Conservation (phyloP, 1,140 invertebrate species). For the Arion vulgaris region DNA sequence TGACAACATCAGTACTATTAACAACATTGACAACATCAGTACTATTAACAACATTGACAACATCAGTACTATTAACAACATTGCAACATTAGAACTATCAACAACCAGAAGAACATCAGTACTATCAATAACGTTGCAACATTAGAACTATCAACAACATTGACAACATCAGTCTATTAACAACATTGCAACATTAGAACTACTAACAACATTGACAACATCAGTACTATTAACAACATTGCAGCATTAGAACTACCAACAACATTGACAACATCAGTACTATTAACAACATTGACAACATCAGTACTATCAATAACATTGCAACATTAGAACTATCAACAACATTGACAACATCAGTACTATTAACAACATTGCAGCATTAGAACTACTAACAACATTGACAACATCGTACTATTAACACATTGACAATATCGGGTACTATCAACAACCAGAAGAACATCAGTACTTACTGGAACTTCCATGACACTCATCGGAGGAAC, state of each 20-base stretch:
- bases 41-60: neutral
- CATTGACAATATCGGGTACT: neutral
- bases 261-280: neutral
- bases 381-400: neutral
- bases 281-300: neutral
- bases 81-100: too few species aligned
- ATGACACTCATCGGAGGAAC: slow-evolving; percentile 65
- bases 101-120: neutral
- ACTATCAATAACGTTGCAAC: neutral
- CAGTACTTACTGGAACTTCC: slow-evolving; percentile 64
- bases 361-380: too few species aligned
- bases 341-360: neutral
- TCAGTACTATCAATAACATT: too few species aligned
- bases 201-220: neutral
- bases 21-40: neutral
- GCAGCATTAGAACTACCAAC: too few species aligned
- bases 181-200: too few species aligned
- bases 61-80: neutral
- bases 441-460: too few species aligned
- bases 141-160: neutral
- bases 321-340: too few species aligned
- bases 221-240: too few species aligned
- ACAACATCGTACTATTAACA: neutral
- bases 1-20: neutral
- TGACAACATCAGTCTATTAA: too few species aligned